Conservation (phyloP, 1,140 invertebrate species). For the Atta cephalotes region DNA sequence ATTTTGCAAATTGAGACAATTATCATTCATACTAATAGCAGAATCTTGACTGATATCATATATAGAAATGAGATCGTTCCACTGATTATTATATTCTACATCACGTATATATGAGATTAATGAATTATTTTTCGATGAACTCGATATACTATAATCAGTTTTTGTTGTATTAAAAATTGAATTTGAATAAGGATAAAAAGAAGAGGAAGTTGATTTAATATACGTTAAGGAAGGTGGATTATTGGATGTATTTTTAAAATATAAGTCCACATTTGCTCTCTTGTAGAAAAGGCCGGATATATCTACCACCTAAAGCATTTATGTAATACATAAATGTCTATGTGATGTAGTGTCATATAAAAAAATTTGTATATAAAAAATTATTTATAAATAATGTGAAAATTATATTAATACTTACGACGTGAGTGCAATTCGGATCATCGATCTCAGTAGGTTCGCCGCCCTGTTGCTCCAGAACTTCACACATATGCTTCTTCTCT, state of each 20-base stretch:
- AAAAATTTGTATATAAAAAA: conserved; percentile 22
- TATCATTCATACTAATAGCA: conserved; percentile 77
- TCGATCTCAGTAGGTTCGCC: conserved; percentile 91
- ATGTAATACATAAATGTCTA: conserved; percentile 25
- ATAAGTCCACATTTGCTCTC: conserved; percentile 73
- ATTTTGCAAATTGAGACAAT: conserved; percentile 65
- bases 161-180: conserved; percentile 59
- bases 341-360: not conserved
- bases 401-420: conserved; percentile 89
- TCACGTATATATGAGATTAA: conserved; percentile 2
- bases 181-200: conserved; percentile 78
- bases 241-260: conserved; percentile 67
- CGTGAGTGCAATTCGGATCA: conserved; percentile 94
- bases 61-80: conserved; percentile 16
- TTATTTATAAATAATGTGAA: conserved; percentile 32
- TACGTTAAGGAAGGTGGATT: conserved; percentile 58
- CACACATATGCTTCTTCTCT: conserved; percentile 96
- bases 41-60: conserved; percentile 75
- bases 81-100: conserved; percentile 32
- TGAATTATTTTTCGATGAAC: conserved; percentile 12
- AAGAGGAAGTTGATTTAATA: conserved; percentile 70
- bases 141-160: conserved; percentile 6
- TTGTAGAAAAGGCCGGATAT: conserved; percentile 75
- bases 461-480: conserved; percentile 94
- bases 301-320: conserved; percentile 78